These are phyloP conservation scores for Hozukius guyotensis DNA, from an alignment of 2,797 vertebrate species.

Conservation along the genomic window DNA sequence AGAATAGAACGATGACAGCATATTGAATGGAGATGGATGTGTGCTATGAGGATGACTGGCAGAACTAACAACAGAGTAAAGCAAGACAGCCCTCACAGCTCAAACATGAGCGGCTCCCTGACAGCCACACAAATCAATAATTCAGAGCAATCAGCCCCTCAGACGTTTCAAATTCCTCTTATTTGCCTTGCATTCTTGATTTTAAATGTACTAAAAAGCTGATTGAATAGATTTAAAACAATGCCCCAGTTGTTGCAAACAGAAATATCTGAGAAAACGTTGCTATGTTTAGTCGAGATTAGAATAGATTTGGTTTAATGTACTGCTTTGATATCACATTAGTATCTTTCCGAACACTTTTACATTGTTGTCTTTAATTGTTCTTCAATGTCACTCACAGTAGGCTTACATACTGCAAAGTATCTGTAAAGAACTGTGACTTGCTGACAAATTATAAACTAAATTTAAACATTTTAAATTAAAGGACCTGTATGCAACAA, in stretches of 20 bases:
- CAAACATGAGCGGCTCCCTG: constrained; percentile 35
- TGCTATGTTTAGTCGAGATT: background rate
- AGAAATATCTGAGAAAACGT: background rate
- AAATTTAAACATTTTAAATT: background rate
- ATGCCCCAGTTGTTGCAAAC: background rate
- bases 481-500: too few relatives aligned
- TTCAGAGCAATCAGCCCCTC: constrained; percentile 49
- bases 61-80: constrained; percentile 64
- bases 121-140: constrained; percentile 63
- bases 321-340: background rate
- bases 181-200: constrained; percentile 41
- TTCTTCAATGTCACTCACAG: background rate
- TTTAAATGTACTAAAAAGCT: constrained; percentile 8
- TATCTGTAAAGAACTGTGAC: background rate
- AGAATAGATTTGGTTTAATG: background rate
- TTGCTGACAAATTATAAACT: background rate
- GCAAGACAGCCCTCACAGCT: constrained; percentile 43
- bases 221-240: constrained; percentile 21
- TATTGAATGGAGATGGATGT: constrained; percentile 75
- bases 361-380: background rate
- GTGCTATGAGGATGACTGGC: constrained; percentile 63
- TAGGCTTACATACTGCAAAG: background rate
- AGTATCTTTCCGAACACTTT: background rate
- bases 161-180: constrained; percentile 25
- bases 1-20: constrained; percentile 59